phyloP scores from a whole-genome alignment of 2,888 invertebrate genomes.

The Acleris sparsana region DNA sequence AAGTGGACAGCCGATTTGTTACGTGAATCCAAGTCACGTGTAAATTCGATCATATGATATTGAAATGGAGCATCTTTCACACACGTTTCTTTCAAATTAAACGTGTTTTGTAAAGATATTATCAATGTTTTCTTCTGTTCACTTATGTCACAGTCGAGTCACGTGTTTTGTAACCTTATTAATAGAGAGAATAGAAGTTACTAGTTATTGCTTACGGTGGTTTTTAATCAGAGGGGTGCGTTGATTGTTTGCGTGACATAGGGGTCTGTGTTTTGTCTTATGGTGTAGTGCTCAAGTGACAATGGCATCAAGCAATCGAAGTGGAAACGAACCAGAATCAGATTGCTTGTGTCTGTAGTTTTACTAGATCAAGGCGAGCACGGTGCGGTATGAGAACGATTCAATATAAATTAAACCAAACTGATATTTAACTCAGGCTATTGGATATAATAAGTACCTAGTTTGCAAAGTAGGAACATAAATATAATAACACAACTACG shows the following conservation, averaged over 20 bases:
- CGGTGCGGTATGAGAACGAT: constrained; percentile 39
- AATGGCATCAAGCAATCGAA: constrained; percentile 23
- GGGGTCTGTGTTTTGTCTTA: not conserved
- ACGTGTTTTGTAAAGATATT: not conserved
- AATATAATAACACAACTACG: constrained; percentile 9
- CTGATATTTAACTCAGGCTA: constrained; percentile 15
- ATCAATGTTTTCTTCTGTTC: not conserved
- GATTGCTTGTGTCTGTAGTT: constrained; percentile 6
- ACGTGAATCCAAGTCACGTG: too few relatives aligned
- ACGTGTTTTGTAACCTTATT: not conserved
- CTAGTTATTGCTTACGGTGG: too few relatives aligned
- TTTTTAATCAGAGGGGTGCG: not conserved
- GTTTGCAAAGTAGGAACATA: not conserved
- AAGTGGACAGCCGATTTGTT: too few relatives aligned
- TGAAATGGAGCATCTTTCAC: too few relatives aligned
- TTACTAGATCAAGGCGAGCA: constrained; percentile 57
- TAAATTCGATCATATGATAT: too few relatives aligned
- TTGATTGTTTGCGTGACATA: not conserved
- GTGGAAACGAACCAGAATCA: constrained; percentile 28
- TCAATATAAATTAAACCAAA: constrained; percentile 27
- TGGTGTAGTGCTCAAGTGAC: constrained; percentile 13
- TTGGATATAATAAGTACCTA: not conserved
- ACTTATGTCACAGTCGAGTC: not conserved
- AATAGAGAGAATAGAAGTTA: too few relatives aligned
- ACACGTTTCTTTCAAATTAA: constrained; percentile 2